Percentiles rank a stretch among this genome's conserved stretches.
Conservation (phyloP, 1,140 invertebrate species). For the Choristoneura fumiferana region DNA sequence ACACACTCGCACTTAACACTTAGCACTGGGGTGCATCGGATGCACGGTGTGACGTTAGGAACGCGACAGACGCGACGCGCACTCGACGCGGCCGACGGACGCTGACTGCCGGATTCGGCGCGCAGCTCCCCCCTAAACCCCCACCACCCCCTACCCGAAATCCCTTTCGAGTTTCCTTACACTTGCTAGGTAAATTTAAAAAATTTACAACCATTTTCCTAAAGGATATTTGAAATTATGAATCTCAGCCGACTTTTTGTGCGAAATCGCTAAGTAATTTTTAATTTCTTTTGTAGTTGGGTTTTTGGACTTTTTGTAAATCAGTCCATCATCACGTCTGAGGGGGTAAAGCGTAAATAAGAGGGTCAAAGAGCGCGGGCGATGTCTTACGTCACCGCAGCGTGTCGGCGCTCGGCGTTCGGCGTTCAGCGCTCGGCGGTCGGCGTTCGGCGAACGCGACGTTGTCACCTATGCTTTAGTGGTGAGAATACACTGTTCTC, state of each 20-base stretch:
- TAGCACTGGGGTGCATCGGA: neutral
- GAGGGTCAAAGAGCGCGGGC: too few species aligned
- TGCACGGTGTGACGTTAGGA: neutral
- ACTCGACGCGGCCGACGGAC: neutral
- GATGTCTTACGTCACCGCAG: too few species aligned
- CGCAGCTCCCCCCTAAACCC: slow-evolving; percentile 1
- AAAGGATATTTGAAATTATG: neutral
- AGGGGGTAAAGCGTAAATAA: too few species aligned
- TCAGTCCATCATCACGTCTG: too few species aligned
- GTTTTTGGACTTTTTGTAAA: too few species aligned
- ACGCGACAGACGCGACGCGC: slow-evolving; percentile 1
- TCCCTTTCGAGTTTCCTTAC: neutral
- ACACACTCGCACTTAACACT: neutral
- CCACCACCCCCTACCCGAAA: neutral
- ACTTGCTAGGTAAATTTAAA: slow-evolving; percentile 2
- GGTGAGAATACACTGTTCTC: too few species aligned
- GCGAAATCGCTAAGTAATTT: too few species aligned
- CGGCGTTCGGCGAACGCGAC: neutral
- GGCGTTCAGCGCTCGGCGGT: too few species aligned
- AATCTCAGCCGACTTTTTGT: too few species aligned
- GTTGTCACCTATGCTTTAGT: neutral
- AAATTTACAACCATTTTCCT: neutral
- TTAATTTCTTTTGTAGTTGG: too few species aligned
- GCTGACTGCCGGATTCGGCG: slow-evolving; percentile 6
- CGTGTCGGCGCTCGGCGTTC: neutral